phyloP scores from a whole-genome alignment of 2,888 invertebrate genomes.

The Xestia rhomboidea region DNA sequence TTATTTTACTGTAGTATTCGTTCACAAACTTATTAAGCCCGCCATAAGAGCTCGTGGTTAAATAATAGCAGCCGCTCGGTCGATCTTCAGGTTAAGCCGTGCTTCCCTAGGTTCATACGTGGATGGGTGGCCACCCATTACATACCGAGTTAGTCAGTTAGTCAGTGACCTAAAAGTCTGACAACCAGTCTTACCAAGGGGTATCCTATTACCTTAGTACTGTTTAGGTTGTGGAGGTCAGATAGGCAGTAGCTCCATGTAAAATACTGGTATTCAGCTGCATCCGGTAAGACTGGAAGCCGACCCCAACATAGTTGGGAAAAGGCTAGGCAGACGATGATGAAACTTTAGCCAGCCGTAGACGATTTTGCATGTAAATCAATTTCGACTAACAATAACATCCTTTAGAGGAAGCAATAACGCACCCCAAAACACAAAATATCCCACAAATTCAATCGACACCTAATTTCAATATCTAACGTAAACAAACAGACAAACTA shows the following conservation, averaged over 20 bases:
- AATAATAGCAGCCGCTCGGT: not conserved
- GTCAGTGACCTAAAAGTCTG: too few relatives aligned
- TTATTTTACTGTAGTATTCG: not conserved
- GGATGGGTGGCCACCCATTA: not conserved
- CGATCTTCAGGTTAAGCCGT: not conserved
- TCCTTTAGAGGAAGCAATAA: not conserved
- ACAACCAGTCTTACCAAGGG: too few relatives aligned
- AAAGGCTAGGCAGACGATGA: too few relatives aligned
- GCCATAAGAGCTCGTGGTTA: not conserved
- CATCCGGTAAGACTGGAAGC: too few relatives aligned
- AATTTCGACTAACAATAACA: not conserved
- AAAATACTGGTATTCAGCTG: too few relatives aligned
- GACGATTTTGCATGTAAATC: too few relatives aligned
- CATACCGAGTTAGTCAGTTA: too few relatives aligned
- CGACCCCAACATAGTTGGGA: too few relatives aligned
- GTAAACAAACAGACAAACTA: constrained; percentile 65
- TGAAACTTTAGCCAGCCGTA: too few relatives aligned
- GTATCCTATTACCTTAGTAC: too few relatives aligned
- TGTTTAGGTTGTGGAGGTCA: too few relatives aligned
- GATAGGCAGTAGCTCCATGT: too few relatives aligned
- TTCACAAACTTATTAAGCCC: not conserved
- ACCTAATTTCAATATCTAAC: constrained; percentile 54
- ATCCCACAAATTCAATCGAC: constrained; percentile 37
- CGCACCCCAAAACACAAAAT: constrained; percentile 7
- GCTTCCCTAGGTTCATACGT: not conserved